Conservation (phyloP, 2,113 vertebrate genomes). For the Piaya cayana region DNA sequence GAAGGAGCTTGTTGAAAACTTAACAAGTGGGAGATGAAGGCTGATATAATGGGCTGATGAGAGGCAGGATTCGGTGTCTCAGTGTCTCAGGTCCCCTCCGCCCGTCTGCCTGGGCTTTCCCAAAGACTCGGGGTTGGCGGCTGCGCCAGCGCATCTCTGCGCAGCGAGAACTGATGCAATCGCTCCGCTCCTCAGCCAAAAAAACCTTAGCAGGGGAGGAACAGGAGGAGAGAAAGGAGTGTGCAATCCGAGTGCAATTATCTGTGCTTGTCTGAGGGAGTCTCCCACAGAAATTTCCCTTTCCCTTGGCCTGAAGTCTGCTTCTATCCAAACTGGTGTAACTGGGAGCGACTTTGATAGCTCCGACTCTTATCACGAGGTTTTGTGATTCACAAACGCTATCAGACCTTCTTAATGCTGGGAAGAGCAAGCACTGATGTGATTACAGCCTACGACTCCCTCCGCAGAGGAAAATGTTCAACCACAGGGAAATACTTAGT, state of each 20-base stretch:
- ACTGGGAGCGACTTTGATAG: not conserved
- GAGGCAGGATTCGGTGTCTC: not conserved
- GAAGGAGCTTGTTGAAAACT: conserved; percentile 32
- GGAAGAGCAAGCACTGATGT: not conserved
- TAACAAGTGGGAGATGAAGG: conserved; percentile 16
- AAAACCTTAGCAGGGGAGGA: not conserved
- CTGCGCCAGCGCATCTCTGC: not conserved
- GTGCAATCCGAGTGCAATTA: not conserved
- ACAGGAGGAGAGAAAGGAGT: not conserved
- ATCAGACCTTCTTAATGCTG: not conserved
- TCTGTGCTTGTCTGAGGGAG: not conserved
- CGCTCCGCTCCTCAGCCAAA: not conserved
- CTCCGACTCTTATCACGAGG: not conserved
- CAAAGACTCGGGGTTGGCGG: not conserved
- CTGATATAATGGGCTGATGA: not conserved
- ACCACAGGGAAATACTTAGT: not conserved
- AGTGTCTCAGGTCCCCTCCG: not conserved
- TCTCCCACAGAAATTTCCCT: not conserved
- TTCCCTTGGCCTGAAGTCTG: not conserved
- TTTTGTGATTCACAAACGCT: not conserved
- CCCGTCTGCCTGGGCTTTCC: not conserved
- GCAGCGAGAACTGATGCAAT: too few species aligned
- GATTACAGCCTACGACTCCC: not conserved
- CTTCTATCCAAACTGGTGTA: not conserved
- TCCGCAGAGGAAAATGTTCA: not conserved